A percentile compares a stretch with the other conserved stretches of the same genome.
These are phyloP conservation scores for Volucella bombylans DNA, from an alignment of 2,888 invertebrate genomes.

Conservation along the genomic window DNA sequence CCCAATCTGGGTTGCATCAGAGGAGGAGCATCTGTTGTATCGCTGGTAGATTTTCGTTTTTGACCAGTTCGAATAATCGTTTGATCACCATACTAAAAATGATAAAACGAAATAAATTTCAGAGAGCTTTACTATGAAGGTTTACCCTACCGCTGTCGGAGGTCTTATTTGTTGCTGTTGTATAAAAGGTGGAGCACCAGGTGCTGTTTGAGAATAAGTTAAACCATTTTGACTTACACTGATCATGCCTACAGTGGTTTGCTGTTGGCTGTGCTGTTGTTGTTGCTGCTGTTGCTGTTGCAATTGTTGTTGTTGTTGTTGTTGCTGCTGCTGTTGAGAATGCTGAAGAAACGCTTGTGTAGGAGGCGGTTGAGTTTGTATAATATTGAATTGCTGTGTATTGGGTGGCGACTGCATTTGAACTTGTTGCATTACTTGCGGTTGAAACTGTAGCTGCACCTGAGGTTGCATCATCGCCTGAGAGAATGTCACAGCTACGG, in stretches of 20 bases:
- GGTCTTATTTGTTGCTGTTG: constrained; percentile 52
- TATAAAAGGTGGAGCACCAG: constrained; percentile 46
- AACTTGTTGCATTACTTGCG: constrained; percentile 67
- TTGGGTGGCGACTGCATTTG: constrained; percentile 64
- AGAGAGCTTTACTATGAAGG: background rate
- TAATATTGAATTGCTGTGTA: constrained; percentile 66
- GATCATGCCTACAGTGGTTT: constrained; percentile 52
- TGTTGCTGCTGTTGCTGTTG: constrained; percentile 52
- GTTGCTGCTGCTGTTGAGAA: constrained; percentile 40
- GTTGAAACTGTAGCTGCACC: constrained; percentile 65
- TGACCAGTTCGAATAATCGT: constrained; percentile 54
- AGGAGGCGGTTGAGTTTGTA: constrained; percentile 64
- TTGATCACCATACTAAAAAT: constrained; percentile 59
- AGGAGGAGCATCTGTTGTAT: constrained; percentile 57
- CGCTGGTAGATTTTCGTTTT: constrained; percentile 65
- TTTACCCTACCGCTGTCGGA: constrained; percentile 36
- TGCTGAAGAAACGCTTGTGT: constrained; percentile 56
- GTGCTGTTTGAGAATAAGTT: constrained; percentile 52
- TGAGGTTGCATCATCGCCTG: constrained; percentile 70
- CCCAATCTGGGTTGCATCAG: constrained; percentile 62
- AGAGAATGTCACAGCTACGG: constrained; percentile 63
- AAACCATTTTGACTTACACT: constrained; percentile 64
- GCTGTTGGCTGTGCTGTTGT: constrained; percentile 28
- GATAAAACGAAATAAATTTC: background rate
- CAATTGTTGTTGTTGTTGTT: constrained; percentile 16